Conservation (phyloP, 2,113 vertebrate genomes). For the Phyllostomus hastatus region DNA sequence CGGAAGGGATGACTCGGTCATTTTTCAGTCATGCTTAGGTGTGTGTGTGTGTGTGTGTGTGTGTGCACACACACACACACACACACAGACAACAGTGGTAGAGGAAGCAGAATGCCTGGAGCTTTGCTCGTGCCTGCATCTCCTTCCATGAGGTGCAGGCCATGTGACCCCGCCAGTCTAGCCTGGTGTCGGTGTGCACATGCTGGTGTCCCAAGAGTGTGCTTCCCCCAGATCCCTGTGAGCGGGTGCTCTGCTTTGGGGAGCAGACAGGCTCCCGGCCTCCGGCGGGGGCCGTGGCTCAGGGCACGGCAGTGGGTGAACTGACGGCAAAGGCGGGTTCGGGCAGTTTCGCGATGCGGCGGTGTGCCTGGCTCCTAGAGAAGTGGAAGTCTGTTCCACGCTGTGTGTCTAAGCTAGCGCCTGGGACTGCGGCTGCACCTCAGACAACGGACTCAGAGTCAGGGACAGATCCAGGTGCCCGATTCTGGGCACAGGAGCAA, state of each 20-base stretch:
- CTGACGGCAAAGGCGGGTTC: neutral
- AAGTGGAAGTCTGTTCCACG: neutral
- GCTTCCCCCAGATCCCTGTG: neutral
- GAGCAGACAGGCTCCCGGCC: neutral
- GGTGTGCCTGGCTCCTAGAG: neutral
- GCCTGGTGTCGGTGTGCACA: neutral
- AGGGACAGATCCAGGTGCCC: neutral
- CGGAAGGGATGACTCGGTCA: neutral
- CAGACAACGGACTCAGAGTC: neutral
- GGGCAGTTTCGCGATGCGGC: neutral
- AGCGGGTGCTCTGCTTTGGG: neutral
- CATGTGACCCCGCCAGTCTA: neutral
- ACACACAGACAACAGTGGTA: neutral
- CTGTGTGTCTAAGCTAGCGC: neutral
- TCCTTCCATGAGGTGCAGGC: neutral
- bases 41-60: neutral
- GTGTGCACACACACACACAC: too few relatives aligned
- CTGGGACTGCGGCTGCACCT: neutral
- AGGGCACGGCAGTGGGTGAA: neutral
- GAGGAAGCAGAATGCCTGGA: neutral
- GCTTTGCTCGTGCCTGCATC: accelerated
- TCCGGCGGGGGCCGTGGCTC: neutral
- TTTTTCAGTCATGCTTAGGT: neutral
- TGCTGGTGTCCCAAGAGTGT: neutral
- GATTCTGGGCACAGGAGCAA: neutral